A percentile compares a stretch with the other conserved stretches of the same genome.
Evolutionary conservation across 53 echinoderm and acorn worm species (phyloP).

Genomic region (Actinopyga echinites): DNA sequence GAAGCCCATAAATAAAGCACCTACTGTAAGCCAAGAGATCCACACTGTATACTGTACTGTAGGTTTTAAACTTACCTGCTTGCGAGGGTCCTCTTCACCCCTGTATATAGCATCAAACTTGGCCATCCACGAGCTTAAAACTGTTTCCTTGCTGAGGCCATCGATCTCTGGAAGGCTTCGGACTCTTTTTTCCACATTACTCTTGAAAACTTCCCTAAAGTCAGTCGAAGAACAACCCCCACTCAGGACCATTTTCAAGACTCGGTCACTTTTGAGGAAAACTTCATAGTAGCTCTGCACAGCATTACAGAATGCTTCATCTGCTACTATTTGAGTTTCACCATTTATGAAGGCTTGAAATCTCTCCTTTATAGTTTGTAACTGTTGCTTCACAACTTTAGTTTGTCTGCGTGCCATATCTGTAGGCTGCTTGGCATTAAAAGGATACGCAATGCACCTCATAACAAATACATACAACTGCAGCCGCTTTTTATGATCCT

Average conservation of each 20-base stretch:
- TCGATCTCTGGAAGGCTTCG: conserved; percentile 97
- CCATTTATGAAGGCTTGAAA: conserved; percentile 97
- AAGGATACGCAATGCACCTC: conserved; percentile 98
- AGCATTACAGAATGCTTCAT: conserved; percentile 98
- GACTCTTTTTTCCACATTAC: conserved; percentile 96
- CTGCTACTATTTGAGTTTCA: conserved; percentile 89
- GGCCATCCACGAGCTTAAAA: conserved; percentile 97
- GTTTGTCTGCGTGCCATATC: conserved; percentile 97
- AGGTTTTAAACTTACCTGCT: conserved; percentile 36
- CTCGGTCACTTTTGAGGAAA: conserved; percentile 92
- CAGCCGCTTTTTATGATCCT: conserved; percentile 91
- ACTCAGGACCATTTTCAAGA: conserved; percentile 93
- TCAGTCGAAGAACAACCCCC: conserved; percentile 98
- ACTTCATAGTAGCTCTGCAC: conserved; percentile 98
- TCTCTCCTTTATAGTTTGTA: conserved; percentile 88
- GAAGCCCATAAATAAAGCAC: no score
- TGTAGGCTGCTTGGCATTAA: conserved; percentile 99
- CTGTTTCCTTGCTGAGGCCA: conserved; percentile 97
- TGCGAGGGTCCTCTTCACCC: conserved; percentile 93
- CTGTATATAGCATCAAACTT: conserved; percentile 99
- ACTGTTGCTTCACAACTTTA: conserved; percentile 84
- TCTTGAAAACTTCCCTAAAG: conserved; percentile 97
- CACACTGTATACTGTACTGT: not conserved
- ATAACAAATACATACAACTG: conserved; percentile 97
- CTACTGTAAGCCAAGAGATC: not conserved